phyloP scores from a whole-genome alignment of 2,113 vertebrate species.

The Narcine bancroftii region DNA sequence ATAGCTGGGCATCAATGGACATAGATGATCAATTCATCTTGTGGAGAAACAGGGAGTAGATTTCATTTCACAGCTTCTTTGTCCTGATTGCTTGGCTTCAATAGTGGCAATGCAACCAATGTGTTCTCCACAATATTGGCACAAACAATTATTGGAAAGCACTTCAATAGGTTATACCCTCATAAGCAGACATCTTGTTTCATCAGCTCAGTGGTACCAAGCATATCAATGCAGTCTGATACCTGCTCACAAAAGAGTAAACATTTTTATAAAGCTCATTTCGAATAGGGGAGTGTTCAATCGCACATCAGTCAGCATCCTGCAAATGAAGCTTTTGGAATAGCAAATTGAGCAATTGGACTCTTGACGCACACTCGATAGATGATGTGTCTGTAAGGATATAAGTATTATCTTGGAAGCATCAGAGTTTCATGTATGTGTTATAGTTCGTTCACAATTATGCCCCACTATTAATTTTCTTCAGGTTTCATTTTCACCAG shows the following conservation, averaged over 20 bases:
- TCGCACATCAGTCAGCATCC: not conserved
- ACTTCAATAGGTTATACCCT: not conserved
- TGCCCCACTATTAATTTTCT: not conserved
- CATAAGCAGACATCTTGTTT: not conserved
- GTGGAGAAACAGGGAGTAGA: not conserved
- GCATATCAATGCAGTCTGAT: not conserved
- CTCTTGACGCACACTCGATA: not conserved
- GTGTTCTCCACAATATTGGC: not conserved
- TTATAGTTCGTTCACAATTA: not conserved
- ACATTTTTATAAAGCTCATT: not conserved
- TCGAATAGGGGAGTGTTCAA: not conserved
- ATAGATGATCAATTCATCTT: not conserved
- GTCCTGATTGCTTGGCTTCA: not conserved
- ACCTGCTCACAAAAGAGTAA: not conserved
- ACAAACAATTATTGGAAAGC: not conserved
- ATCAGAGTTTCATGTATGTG: not conserved
- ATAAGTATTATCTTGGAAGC: not conserved
- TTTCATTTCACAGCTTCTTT: constrained; percentile 11
- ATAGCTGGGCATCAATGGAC: not conserved
- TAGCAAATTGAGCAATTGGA: not conserved
- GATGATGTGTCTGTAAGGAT: not conserved
- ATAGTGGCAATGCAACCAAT: not conserved
- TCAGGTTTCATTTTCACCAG: not conserved
- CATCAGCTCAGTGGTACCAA: not conserved
- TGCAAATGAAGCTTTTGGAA: no score